Evolutionary conservation across 2,113 vertebrate species (phyloP), one percentile per base, ranked within the genome.

Genomic region (Solea solea): DNA sequence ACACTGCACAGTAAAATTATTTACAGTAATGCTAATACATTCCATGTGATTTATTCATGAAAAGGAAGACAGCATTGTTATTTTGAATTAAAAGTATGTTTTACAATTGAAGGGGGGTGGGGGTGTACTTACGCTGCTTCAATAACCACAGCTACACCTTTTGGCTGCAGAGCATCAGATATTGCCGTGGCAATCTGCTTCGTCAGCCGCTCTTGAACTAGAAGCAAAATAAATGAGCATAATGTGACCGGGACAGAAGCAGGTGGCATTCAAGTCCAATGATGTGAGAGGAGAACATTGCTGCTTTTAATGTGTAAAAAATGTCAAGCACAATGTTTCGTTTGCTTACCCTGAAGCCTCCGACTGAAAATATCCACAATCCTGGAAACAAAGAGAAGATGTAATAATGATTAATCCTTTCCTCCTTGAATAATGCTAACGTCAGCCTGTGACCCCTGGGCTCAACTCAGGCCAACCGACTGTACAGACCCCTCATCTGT

Each of bases 291-390:
- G 14, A 12, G 9, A 48, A 48, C 1, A 48, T 48, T 14, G 34
- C 3, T 34, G 34, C 34, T 34, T 34, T 34, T 34, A 34, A 34
- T 48, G 45, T 48, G 45, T 10, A 21, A 58, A 58, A 62, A 71
- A 3, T 10, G 15, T 40, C 28, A 12, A 13, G 40, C 16, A 42
- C 2, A 1, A 15, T 57, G 1, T 16, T 8, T 34, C 13, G 2
- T 8, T 0, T 1, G 5, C 58, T 83, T 83, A 95, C 95, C 94
- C 93, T 96, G 95, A 79, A 96, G 93, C 74, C 95, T 92, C 16
- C 94, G 86, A 59, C 95, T 96, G 83, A 87, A 95, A 76, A 95
- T 93, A 84, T 95, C 95, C 74, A 95, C 95, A 89, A 95, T 94
- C 88, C 94, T 95, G 82, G 56, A 77, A 56, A 79, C 14, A n/a